Conservation (phyloP, 2,113 vertebrate species). For the Notechis scutatus region DNA sequence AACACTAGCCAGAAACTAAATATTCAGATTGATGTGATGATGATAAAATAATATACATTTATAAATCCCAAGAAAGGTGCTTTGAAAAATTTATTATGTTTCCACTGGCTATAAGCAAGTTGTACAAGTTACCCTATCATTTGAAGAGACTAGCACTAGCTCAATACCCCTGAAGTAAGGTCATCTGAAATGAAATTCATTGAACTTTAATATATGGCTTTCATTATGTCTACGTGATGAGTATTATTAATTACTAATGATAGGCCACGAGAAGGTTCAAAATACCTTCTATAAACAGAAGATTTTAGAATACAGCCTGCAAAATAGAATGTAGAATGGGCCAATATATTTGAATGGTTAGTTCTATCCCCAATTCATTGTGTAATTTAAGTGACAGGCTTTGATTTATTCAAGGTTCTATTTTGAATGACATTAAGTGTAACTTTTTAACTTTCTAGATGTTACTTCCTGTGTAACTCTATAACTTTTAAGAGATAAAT, state of each 20-base stretch:
- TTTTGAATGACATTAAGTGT: background rate
- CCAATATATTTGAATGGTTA: background rate
- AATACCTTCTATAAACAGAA: background rate
- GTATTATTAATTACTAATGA: background rate
- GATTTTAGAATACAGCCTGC: too few species aligned
- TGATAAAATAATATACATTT: background rate
- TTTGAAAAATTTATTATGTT: background rate
- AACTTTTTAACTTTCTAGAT: background rate
- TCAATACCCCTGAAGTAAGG: background rate
- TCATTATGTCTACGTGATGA: background rate
- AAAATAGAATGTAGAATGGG: background rate
- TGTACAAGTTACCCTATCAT: background rate
- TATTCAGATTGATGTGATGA: background rate
- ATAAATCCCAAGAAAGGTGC: background rate
- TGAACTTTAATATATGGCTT: background rate
- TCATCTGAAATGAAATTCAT: background rate
- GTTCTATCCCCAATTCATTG: background rate
- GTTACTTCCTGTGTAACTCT: background rate
- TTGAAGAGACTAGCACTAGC: background rate
- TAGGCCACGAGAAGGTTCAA: background rate
- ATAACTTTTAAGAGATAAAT: background rate
- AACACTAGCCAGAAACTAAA: background rate
- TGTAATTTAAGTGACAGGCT: background rate
- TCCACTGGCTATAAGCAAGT: background rate
- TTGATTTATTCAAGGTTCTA: background rate